These are phyloP conservation scores for Numenius phaeopus DNA, from an alignment of 2,797 vertebrate genomes.

Conservation along the genomic window DNA sequence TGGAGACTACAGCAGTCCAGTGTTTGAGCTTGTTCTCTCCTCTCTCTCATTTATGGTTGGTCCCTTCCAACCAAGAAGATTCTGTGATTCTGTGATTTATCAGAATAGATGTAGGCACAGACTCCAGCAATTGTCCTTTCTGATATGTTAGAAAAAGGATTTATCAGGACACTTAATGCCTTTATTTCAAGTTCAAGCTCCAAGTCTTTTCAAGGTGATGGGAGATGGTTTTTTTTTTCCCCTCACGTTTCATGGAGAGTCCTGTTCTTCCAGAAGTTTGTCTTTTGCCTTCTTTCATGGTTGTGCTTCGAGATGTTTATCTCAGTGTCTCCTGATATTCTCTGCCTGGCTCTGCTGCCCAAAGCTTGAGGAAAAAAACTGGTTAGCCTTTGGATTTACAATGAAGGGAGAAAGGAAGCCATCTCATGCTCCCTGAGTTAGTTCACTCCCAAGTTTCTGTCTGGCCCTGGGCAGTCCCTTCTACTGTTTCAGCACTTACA, in stretches of 20 bases:
- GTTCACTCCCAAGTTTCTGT: background rate
- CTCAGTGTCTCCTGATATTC: background rate
- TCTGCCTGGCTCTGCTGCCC: background rate
- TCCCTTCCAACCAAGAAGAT: too few relatives aligned
- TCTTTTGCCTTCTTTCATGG: background rate
- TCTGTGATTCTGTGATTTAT: background rate
- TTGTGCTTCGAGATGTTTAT: background rate
- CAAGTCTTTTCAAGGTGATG: background rate
- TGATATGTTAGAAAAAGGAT: background rate
- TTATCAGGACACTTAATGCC: background rate
- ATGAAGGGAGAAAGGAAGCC: background rate
- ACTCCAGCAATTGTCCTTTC: background rate
- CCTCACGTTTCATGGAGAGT: background rate
- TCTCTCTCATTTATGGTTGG: background rate
- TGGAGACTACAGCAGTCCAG: background rate
- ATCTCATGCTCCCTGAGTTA: background rate
- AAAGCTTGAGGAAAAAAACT: background rate
- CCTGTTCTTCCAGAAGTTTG: background rate
- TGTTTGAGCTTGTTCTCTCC: background rate
- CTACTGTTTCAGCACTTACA: background rate
- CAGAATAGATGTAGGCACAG: background rate
- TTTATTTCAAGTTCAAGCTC: background rate
- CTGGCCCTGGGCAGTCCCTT: background rate
- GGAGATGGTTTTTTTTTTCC: fast-evolving
- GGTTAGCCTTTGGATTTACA: background rate